These are phyloP conservation scores for Dorcus hopei DNA, from an alignment of 2,888 invertebrate genomes.

Conservation along the genomic window DNA sequence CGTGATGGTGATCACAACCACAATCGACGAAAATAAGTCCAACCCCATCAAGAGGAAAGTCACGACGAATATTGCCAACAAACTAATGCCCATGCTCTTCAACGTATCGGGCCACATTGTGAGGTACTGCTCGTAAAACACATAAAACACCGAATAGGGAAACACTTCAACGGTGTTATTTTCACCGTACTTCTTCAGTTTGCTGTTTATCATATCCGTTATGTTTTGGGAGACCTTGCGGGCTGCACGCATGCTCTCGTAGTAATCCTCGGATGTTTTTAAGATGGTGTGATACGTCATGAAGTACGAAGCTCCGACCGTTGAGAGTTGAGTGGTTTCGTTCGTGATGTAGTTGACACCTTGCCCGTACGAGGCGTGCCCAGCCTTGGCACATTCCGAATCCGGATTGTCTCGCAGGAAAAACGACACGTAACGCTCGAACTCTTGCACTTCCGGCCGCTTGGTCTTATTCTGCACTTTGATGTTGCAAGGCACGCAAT, in stretches of 20 bases:
- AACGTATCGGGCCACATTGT: conserved; percentile 92
- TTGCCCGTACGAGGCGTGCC: conserved; percentile 78
- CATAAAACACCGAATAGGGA: conserved; percentile 94
- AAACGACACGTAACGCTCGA: conserved; percentile 72
- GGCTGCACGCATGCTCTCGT: conserved; percentile 79
- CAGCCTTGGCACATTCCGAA: conserved; percentile 71
- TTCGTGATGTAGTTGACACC: conserved; percentile 63
- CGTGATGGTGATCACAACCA: conserved; percentile 85
- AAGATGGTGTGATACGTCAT: conserved; percentile 94
- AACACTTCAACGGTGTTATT: conserved; percentile 57
- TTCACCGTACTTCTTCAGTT: conserved; percentile 12
- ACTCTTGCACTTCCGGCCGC: conserved; percentile 63
- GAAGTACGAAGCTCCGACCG: conserved; percentile 80
- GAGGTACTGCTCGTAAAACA: conserved; percentile 98
- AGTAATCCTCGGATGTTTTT: conserved; percentile 87
- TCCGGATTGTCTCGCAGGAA: conserved; percentile 83
- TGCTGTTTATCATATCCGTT: conserved; percentile 65
- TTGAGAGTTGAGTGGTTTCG: conserved; percentile 44
- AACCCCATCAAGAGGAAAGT: conserved; percentile 91
- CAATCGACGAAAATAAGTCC: conserved; percentile 85
- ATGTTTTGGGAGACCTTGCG: conserved; percentile 79
- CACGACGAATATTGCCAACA: conserved; percentile 90
- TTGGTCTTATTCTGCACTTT: conserved; percentile 47
- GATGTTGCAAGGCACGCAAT: conserved; percentile 52
- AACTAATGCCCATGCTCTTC: conserved; percentile 81